Percentiles rank a stretch among this genome's conserved stretches.
Evolutionary conservation across 1,140 invertebrate species (phyloP).

Genomic region (Diploscapter pachys): DNA sequence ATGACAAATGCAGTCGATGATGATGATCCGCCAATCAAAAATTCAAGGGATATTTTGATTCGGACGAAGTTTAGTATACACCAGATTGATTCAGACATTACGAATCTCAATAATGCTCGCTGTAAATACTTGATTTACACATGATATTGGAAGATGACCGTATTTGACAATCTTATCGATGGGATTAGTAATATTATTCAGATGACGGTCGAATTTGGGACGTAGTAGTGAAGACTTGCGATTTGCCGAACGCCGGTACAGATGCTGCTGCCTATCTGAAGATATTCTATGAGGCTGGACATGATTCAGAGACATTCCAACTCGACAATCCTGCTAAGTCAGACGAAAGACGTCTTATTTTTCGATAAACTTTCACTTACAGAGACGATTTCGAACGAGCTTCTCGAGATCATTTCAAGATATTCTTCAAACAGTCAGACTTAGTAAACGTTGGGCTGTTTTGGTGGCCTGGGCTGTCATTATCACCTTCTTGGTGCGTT

Average conservation of each 20-base stretch:
- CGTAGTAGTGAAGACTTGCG: constrained; percentile 38
- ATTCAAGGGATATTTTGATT: too few species aligned
- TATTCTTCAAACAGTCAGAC: constrained; percentile 35
- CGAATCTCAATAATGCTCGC: too few species aligned
- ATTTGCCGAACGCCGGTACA: constrained; percentile 27
- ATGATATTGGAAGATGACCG: too few species aligned
- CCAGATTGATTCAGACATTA: too few species aligned
- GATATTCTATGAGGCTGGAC: constrained; percentile 36
- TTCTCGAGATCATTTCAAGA: constrained; percentile 35
- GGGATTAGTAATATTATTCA: neutral
- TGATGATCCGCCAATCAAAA: too few species aligned
- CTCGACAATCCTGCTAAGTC: constrained; percentile 32
- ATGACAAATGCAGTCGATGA: too few species aligned
- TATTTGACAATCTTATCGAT: too few species aligned
- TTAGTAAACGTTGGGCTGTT: constrained; percentile 37
- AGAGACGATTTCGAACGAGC: constrained; percentile 39
- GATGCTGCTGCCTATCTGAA: constrained; percentile 39
- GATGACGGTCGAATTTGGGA: constrained; percentile 35
- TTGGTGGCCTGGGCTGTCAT: constrained; percentile 40
- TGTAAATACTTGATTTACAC: too few species aligned
- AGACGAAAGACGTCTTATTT: neutral
- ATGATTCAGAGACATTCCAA: constrained; percentile 37
- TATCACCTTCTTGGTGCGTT: constrained; percentile 40
- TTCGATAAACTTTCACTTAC: neutral
- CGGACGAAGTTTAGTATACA: too few species aligned